These are phyloP conservation scores for Limnephilus auricula DNA, from an alignment of 2,888 invertebrate species.

Conservation along the genomic window DNA sequence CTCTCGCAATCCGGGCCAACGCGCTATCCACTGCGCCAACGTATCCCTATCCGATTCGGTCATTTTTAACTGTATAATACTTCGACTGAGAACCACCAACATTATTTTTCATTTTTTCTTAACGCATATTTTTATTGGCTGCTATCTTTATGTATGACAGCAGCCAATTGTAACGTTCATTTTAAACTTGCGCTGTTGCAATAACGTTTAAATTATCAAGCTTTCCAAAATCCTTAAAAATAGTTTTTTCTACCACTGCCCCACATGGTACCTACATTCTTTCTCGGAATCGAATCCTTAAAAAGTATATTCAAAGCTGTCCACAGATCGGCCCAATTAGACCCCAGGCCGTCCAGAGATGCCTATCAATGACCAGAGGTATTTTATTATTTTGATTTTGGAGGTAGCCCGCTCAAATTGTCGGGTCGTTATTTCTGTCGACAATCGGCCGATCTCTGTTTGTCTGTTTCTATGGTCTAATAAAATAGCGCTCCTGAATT, in stretches of 20 bases:
- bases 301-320: slow-evolving; percentile 51
- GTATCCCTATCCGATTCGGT: no score
- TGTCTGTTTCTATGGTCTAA: slow-evolving; percentile 27
- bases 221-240: neutral
- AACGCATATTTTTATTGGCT: no score
- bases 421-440: slow-evolving; percentile 61
- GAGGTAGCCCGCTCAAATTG: slow-evolving; percentile 33
- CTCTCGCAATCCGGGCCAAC: no score
- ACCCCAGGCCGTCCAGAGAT: slow-evolving; percentile 59
- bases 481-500: slow-evolving; percentile 46
- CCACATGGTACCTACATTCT: slow-evolving; percentile 30
- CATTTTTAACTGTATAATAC: no score
- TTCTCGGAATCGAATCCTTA: slow-evolving; percentile 55
- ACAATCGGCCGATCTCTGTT: slow-evolving; percentile 52
- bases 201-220: neutral
- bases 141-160: no score
- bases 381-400: slow-evolving; percentile 64
- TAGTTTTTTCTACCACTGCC: slow-evolving; percentile 39
- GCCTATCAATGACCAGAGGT: slow-evolving; percentile 63
- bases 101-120: no score
- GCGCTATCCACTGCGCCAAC: no score
- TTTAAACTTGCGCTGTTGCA: neutral
- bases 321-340: slow-evolving; percentile 63
- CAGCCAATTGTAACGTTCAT: neutral
- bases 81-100: no score